These are phyloP conservation scores for Eolophus roseicapilla DNA, from an alignment of 2,113 vertebrate genomes.

Conservation along the genomic window DNA sequence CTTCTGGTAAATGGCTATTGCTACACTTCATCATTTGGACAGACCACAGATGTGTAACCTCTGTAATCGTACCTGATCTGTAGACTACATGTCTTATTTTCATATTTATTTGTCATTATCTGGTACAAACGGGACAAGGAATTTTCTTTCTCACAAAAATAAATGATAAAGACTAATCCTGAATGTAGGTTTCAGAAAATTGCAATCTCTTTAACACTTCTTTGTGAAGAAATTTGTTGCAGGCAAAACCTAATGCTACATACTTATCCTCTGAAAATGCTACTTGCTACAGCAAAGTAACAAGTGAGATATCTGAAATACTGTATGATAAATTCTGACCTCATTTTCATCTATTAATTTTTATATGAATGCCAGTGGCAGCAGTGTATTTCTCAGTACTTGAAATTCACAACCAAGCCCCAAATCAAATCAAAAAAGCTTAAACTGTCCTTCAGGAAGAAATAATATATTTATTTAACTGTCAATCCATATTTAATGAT, in stretches of 20 bases:
- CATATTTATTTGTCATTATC: neutral
- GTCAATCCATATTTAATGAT: neutral
- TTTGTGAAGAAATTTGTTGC: neutral
- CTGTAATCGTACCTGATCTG: neutral
- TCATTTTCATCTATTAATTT: neutral
- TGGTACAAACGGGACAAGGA: neutral
- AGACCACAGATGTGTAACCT: neutral
- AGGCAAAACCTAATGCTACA: neutral
- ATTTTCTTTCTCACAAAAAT: neutral
- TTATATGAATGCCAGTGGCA: neutral
- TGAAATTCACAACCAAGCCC: neutral
- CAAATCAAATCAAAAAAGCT: neutral
- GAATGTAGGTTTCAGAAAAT: neutral
- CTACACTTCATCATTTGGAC: neutral
- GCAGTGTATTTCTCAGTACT: neutral
- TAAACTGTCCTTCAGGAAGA: neutral
- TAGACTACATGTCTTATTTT: neutral
- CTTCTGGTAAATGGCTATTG: neutral
- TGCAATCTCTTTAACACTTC: neutral
- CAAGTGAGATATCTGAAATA: neutral
- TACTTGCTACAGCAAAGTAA: neutral
- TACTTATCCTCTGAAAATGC: neutral
- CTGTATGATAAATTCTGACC: neutral
- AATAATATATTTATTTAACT: conserved; percentile 25
- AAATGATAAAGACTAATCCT: neutral